Evolutionary conservation across 2,888 invertebrate genomes (phyloP), one percentile per base, ranked within the genome.

Genomic region (Eumacrocentrus americanus): DNA sequence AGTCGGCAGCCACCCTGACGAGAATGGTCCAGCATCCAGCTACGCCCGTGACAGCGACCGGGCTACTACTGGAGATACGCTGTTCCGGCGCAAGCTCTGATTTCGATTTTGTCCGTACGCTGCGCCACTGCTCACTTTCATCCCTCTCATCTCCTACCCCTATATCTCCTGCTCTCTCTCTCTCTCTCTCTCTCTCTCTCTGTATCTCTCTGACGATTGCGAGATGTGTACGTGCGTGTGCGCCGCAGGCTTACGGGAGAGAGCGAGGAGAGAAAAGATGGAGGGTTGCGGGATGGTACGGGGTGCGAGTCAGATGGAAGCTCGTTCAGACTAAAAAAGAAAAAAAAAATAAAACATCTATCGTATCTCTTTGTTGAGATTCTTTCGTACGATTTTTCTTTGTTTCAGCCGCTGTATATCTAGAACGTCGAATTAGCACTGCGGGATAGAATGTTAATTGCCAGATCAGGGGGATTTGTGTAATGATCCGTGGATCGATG

Each of bases 11-110:
- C 63, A 66, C 67, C 67, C 66, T 60, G 61, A 61, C 64, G 66
- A 68, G 67, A 63, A 69, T 70, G 64, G 73, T 69, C 70, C 75
- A 76, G 75, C 75, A 78, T 77, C 76, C 76, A 73, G 76, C 71
- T 77, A 77, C 77, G 76, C 78, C 78, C 79, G 78, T 75, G 72
- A 76, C 78, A 76, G 75, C 78, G 77, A 77, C 76, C 73, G 77
- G 76, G 75, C 76, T 72, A 75, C 76, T 76, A 76, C 75, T 76
- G 75, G 67, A 64, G 73, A 70, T 68, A 66, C 64, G 67, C 67
- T 67, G 71, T 71, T 75, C 75, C 76, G 73, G 75, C 74, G 75
- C 75, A 76, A 75, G 73, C 77, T 75, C 72, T 76, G 72, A 71
- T 75, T 76, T 69, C 60, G 61, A 66, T 74, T 77, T 76, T 72